These are phyloP conservation scores for Alectura lathami DNA, from an alignment of 2,113 vertebrate species.

Conservation along the genomic window DNA sequence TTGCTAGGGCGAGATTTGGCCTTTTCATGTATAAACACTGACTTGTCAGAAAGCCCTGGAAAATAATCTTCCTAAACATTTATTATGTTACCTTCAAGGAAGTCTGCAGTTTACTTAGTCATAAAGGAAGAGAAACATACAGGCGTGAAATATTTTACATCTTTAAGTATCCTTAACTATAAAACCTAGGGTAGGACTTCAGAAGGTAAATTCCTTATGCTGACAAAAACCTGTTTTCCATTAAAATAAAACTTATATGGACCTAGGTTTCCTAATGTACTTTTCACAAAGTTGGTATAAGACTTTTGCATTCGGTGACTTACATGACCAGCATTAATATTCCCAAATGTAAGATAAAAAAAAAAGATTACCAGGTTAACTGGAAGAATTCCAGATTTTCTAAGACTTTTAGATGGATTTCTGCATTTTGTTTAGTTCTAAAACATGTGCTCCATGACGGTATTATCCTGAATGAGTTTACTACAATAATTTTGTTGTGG, in stretches of 20 bases:
- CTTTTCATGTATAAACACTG: neutral
- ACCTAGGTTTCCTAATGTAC: neutral
- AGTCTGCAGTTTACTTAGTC: neutral
- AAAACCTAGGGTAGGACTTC: neutral
- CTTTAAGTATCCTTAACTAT: neutral
- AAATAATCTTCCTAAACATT: neutral
- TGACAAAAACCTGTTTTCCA: neutral
- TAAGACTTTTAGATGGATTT: neutral
- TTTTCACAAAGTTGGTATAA: neutral
- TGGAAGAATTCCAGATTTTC: neutral
- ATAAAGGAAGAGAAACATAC: neutral
- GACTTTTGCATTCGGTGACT: neutral
- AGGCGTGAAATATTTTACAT: neutral
- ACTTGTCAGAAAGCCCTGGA: neutral
- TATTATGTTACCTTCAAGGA: neutral
- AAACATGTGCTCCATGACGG: neutral
- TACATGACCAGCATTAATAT: neutral
- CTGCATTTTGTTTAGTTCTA: neutral
- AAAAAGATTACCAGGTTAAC: neutral
- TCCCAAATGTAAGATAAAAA: neutral
- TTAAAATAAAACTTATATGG: neutral
- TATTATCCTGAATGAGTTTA: neutral
- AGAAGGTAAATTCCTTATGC: neutral
- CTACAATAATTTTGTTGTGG: neutral
- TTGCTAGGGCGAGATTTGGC: neutral